phyloP scores from a whole-genome alignment of 2,888 invertebrate species.

The Lasioglossum villosulum region DNA sequence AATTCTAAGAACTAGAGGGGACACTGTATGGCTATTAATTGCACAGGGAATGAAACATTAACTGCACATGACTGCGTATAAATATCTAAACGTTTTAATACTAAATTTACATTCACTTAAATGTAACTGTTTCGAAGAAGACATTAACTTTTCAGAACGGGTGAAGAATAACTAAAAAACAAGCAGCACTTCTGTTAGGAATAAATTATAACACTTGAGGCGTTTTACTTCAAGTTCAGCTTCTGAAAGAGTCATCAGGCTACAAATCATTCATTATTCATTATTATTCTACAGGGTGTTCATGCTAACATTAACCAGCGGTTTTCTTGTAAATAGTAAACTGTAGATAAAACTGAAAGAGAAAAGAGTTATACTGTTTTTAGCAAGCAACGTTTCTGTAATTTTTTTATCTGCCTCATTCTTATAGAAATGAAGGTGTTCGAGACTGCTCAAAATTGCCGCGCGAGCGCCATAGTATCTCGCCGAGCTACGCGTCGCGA shows the following conservation, averaged over 20 bases:
- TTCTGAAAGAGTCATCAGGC: not conserved
- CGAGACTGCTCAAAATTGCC: too few relatives aligned
- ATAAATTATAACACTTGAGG: not conserved
- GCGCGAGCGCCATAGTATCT: too few relatives aligned
- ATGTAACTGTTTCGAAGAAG: not conserved
- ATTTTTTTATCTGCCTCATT: too few relatives aligned
- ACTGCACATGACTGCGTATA: not conserved
- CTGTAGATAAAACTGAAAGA: too few relatives aligned
- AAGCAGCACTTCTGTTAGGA: not conserved
- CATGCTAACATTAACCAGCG: too few relatives aligned
- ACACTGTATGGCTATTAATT: not conserved
- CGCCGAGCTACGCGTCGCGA: too few relatives aligned
- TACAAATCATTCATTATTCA: not conserved
- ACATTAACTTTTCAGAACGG: not conserved
- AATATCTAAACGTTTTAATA: not conserved
- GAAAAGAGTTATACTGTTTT: too few relatives aligned
- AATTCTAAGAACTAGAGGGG: not conserved
- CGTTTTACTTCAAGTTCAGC: not conserved
- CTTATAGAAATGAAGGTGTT: too few relatives aligned
- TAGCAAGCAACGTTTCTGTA: too few relatives aligned
- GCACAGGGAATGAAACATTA: not conserved
- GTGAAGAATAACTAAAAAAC: not conserved
- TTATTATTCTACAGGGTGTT: not conserved
- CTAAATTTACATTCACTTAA: not conserved
- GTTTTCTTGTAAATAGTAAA: too few relatives aligned